Percentiles rank a stretch among this genome's conserved stretches.
Conservation (phyloP, 2,888 invertebrate species). For the Oasisia sp. region DNA sequence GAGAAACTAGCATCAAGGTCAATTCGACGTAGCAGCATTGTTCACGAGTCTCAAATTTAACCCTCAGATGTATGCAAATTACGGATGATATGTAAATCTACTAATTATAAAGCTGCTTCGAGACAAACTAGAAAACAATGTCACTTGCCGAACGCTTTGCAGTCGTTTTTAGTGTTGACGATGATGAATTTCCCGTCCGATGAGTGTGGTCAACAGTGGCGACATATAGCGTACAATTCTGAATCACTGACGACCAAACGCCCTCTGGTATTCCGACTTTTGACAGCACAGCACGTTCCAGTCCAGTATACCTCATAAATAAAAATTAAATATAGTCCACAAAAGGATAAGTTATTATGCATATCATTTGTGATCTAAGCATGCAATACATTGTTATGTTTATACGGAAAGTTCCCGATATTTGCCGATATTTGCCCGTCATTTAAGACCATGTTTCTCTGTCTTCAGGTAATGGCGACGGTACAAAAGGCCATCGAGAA, state of each 20-base stretch:
- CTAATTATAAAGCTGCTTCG: too few relatives aligned
- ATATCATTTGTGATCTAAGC: background rate
- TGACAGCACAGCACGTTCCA: background rate
- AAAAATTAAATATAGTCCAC: background rate
- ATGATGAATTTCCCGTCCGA: too few relatives aligned
- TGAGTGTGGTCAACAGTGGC: background rate
- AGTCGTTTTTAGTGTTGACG: too few relatives aligned
- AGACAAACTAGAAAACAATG: too few relatives aligned
- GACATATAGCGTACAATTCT: background rate
- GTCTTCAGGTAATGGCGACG: background rate
- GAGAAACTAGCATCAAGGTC: background rate
- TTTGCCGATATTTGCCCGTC: background rate
- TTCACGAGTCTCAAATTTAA: background rate
- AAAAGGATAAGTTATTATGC: background rate
- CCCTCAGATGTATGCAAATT: background rate
- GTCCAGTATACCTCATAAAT: background rate
- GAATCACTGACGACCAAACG: background rate
- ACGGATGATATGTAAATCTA: background rate
- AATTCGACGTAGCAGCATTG: background rate
- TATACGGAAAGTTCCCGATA: background rate
- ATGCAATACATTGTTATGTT: background rate
- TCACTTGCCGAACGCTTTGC: too few relatives aligned
- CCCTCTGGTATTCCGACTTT: background rate
- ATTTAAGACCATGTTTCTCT: background rate
- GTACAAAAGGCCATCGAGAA: slow-evolving; percentile 26